Conservation (phyloP, 2,888 invertebrate genomes). For the Shargacucullia verbasci region DNA sequence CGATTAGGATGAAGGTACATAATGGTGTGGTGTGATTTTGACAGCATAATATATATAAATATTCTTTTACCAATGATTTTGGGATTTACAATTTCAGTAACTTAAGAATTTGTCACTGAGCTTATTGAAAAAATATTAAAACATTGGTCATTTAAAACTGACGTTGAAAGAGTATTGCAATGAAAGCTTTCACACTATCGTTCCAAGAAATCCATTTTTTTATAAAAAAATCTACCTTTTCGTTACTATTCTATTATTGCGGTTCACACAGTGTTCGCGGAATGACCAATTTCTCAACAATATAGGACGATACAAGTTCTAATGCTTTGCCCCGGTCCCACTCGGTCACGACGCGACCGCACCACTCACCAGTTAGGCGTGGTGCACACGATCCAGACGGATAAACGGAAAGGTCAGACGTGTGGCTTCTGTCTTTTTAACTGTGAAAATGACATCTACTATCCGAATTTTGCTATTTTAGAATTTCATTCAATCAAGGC, state of each 20-base stretch:
- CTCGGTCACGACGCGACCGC: constrained; percentile 51
- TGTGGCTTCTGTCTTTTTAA: constrained; percentile 34
- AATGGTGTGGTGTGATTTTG: background rate
- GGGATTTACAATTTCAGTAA: too few relatives aligned
- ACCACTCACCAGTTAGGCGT: constrained; percentile 50
- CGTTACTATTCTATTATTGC: constrained; percentile 6
- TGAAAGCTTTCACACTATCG: too few relatives aligned
- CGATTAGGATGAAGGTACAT: background rate
- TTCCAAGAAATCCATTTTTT: too few relatives aligned
- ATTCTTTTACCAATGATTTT: too few relatives aligned
- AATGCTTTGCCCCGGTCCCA: constrained; percentile 19
- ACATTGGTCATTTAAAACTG: too few relatives aligned
- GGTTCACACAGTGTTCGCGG: constrained; percentile 23
- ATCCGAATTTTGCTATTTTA: background rate
- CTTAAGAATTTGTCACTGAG: too few relatives aligned
- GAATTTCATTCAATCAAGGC: too few relatives aligned
- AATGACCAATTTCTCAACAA: constrained; percentile 49
- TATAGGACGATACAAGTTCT: constrained; percentile 37
- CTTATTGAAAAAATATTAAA: background rate
- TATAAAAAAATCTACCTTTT: too few relatives aligned
- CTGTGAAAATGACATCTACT: constrained; percentile 33
- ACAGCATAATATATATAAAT: too few relatives aligned
- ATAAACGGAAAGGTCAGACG: constrained; percentile 52
- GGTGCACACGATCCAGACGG: constrained; percentile 51
- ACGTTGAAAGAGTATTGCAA: too few relatives aligned